These are phyloP conservation scores for Torymus aiolomorphi DNA, from an alignment of 2,888 invertebrate species.

Conservation along the genomic window DNA sequence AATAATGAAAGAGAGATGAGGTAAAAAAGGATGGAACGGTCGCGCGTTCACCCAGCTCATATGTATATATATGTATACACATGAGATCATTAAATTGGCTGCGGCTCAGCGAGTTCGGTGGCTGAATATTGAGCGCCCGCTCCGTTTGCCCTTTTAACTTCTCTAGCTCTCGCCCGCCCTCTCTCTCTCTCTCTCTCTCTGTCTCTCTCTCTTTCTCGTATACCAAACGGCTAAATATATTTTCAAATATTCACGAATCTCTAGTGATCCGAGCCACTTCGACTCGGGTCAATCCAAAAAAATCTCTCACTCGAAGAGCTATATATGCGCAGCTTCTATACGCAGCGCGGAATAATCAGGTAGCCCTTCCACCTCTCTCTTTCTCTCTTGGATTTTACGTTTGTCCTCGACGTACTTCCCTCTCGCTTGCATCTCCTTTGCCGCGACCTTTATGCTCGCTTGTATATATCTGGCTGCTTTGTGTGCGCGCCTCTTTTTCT, in stretches of 20 bases:
- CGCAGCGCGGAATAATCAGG: conserved; percentile 68
- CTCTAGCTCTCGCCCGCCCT: conserved; percentile 57
- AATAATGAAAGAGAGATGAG: not conserved
- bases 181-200: conserved; percentile 24
- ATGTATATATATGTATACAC: conserved; percentile 35
- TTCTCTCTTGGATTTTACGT: conserved; percentile 36
- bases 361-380: conserved; percentile 50
- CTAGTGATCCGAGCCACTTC: conserved; percentile 60
- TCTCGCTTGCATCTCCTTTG: not conserved
- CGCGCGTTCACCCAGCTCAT: not conserved
- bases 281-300: conserved; percentile 38
- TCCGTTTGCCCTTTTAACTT: conserved; percentile 72
- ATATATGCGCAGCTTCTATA: conserved; percentile 59
- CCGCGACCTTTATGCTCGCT: conserved; percentile 22
- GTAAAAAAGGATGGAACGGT: conserved; percentile 9
- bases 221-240: conserved; percentile 70
- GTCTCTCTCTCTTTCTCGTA: conserved; percentile 40
- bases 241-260: conserved; percentile 72
- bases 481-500: conserved; percentile 31
- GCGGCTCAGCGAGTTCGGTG: conserved; percentile 67
- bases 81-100: conserved; percentile 71
- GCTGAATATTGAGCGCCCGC: conserved; percentile 62
- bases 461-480: conserved; percentile 28
- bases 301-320: conserved; percentile 39
- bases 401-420: conserved; percentile 56